phyloP scores from a whole-genome alignment of 2,113 vertebrate genomes.

The Piprites chloris region DNA sequence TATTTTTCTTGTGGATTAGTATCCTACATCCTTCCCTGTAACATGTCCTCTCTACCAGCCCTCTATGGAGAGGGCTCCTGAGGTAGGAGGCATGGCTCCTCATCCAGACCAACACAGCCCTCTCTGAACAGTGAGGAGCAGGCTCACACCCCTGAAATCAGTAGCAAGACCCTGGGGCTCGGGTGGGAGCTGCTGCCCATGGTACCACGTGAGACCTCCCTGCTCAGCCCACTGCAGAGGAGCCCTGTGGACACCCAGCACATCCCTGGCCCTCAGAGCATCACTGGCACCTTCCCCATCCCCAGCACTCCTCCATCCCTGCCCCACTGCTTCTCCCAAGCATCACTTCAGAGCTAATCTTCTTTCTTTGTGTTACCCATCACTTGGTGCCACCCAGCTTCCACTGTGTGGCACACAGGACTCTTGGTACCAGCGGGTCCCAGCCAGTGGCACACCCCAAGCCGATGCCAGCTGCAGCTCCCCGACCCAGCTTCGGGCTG shows the following conservation, averaged over 20 bases:
- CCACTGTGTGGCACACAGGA: neutral
- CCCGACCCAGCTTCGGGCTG: neutral
- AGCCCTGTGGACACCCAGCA: accelerated
- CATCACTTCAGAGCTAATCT: neutral
- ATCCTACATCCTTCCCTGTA: neutral
- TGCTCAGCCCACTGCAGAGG: neutral
- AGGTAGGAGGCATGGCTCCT: neutral
- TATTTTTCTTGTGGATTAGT: neutral
- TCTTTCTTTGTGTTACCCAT: neutral
- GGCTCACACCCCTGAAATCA: neutral
- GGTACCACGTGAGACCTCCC: neutral
- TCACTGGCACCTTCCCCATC: neutral
- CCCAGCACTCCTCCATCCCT: neutral
- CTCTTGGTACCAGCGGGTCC: neutral
- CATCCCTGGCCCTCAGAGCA: neutral
- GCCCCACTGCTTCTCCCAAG: accelerated
- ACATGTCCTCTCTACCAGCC: neutral
- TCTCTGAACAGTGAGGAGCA: neutral
- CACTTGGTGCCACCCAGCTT: neutral
- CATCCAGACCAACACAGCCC: neutral
- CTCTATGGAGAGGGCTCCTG: neutral
- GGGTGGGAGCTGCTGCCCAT: neutral
- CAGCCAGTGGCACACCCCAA: neutral
- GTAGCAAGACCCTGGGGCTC: neutral
- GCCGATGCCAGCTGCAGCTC: neutral